Evolutionary conservation across 2,113 vertebrate genomes (phyloP).

Genomic region (Aix galericulata): DNA sequence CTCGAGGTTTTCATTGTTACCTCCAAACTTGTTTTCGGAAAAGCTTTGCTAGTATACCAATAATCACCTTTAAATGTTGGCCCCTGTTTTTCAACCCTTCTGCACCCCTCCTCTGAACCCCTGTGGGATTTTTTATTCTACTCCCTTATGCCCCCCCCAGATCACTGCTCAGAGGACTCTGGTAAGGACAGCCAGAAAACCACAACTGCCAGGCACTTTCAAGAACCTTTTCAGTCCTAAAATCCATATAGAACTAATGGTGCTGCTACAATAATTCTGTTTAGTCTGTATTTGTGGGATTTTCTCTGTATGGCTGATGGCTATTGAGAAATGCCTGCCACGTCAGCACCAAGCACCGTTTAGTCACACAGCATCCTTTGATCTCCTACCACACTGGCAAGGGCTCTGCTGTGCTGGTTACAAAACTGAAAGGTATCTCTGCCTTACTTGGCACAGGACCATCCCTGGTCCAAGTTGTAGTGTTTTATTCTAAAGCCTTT

Average conservation of each 20-base stretch:
- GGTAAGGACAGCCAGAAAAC: not conserved
- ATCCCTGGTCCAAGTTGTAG: not conserved
- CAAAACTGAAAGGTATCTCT: not conserved
- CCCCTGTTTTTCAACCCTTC: not conserved
- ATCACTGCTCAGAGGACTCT: not conserved
- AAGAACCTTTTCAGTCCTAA: not conserved
- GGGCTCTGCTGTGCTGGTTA: not conserved
- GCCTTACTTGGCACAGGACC: not conserved
- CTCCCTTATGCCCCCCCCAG: accelerated
- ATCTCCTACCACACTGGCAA: not conserved
- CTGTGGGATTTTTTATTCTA: not conserved
- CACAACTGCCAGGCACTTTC: not conserved
- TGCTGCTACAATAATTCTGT: not conserved
- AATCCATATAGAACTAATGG: not conserved
- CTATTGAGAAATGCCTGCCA: not conserved
- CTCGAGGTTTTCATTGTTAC: not conserved
- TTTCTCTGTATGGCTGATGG: not conserved
- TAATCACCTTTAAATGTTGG: not conserved
- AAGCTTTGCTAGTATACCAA: not conserved
- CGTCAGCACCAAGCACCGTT: not conserved
- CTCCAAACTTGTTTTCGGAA: not conserved
- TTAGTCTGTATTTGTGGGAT: not conserved
- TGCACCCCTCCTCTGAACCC: not conserved
- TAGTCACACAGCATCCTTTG: not conserved
- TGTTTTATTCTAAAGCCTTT: not conserved